Evolutionary conservation across 2,888 invertebrate genomes (phyloP).

Genomic region (Andrena chrysosceles): DNA sequence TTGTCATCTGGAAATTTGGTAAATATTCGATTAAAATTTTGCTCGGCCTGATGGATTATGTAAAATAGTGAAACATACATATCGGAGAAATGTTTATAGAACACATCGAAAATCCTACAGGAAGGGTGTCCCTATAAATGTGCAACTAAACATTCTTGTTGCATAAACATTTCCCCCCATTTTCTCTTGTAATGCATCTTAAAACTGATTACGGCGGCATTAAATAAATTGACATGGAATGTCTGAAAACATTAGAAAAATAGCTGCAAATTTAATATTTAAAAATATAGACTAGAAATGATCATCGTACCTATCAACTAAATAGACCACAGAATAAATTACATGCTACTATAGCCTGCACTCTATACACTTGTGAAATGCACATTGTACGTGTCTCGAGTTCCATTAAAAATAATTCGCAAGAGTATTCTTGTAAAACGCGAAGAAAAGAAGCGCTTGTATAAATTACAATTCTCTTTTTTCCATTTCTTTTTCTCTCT

Average conservation of each 20-base stretch:
- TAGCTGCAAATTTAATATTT: slow-evolving; percentile 48
- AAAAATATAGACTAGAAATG: slow-evolving; percentile 64
- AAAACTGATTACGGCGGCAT: slow-evolving; percentile 34
- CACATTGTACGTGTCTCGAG: slow-evolving; percentile 13
- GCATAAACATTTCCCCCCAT: slow-evolving; percentile 38
- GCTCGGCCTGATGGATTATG: slow-evolving; percentile 29
- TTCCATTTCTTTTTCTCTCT: neutral
- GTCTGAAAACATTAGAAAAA: slow-evolving; percentile 53
- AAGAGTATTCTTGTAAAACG: slow-evolving; percentile 25
- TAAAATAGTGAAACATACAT: slow-evolving; percentile 10
- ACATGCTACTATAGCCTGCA: slow-evolving; percentile 40
- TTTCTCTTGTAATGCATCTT: neutral
- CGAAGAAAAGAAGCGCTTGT: slow-evolving; percentile 23
- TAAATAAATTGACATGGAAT: slow-evolving; percentile 58
- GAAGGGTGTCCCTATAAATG: slow-evolving; percentile 25
- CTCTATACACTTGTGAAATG: slow-evolving; percentile 46
- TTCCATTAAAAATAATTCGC: slow-evolving; percentile 15
- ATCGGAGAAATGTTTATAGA: slow-evolving; percentile 19
- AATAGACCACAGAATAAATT: slow-evolving; percentile 42
- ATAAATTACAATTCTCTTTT: slow-evolving; percentile 32
- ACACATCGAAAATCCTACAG: neutral
- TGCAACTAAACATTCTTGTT: slow-evolving; percentile 14
- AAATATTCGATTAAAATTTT: slow-evolving; percentile 36
- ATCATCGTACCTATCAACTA: slow-evolving; percentile 49
- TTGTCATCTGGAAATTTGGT: slow-evolving; percentile 29